Evolutionary conservation across 2,888 invertebrate species (phyloP), one percentile per base, ranked within the genome.

Genomic region (Noctua janthina): DNA sequence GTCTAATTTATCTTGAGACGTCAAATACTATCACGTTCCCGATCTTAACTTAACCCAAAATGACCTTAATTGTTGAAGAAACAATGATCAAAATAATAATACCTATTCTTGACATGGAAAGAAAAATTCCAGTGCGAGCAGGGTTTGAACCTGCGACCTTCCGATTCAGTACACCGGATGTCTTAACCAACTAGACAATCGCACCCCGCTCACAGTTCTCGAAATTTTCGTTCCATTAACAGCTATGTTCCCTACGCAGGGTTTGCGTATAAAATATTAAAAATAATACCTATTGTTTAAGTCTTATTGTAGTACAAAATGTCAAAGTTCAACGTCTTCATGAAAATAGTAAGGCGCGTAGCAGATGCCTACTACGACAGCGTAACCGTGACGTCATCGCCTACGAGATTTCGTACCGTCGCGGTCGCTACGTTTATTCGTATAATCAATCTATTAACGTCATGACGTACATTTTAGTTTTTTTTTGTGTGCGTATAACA

Each of bases 361-460:
- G 80, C 59, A 29, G 15, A 7, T 29, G 43, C 17, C 49, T 62
- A n/a, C 59, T 59, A 82, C 84, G 72, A 62, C 17, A 29, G 20
- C 59, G 80, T 82, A 82, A 64, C 73, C 29, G 15, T 79, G 73
- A 84, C 64, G 82, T 84, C 85, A 79, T 39, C 29, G 29, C 4
- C 69, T 64, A 66, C 59, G 51, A 62, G 54, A 29, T 17, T 73
- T 72, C 83, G 83, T 84, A 83, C 85, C 62, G n/a, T 71, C 71
- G 20, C 85, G 51, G n/a, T 71, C 71, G 20, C 43, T 80, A 56
- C 20, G 81, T 51, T 20, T 79, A 70, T 43, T 69, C 23, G 15
- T 62, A 54, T 74, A 56, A 81, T 82, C 56, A 64, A 79, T 81
- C 5, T 35, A 35, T 59, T 20, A 20, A 71, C 35, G 43, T 46